A percentile compares a stretch with the other conserved stretches of the same genome.
Conservation (phyloP, 2,797 vertebrate species). For the Chloroceryle amazona region DNA sequence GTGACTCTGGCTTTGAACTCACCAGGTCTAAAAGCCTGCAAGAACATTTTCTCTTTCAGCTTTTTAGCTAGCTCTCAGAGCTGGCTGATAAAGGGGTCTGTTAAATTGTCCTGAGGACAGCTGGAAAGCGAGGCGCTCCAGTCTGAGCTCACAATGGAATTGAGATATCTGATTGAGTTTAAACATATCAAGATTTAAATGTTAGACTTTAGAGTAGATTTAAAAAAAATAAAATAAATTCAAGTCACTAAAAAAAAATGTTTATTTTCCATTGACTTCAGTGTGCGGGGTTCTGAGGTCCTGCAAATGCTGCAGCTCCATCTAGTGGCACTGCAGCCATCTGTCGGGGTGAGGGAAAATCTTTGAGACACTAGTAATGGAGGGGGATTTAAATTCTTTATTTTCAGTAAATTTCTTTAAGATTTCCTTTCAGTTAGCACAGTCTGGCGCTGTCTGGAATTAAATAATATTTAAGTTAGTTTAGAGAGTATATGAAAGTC, state of each 20-base stretch:
- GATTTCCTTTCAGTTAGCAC: background rate
- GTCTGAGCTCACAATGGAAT: constrained; percentile 10
- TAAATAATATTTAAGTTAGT: background rate
- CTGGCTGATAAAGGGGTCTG: constrained; percentile 38
- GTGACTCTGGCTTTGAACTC: constrained; percentile 78
- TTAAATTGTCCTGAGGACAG: constrained; percentile 70
- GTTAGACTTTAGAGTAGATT: background rate
- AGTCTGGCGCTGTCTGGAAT: background rate
- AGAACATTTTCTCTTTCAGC: constrained; percentile 70
- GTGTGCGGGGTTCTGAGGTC: background rate
- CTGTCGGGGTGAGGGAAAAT: background rate
- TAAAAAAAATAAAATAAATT: background rate
- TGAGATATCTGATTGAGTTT: background rate
- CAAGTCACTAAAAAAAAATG: background rate
- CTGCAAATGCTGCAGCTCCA: constrained; percentile 56
- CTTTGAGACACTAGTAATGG: no score
- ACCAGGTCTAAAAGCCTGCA: constrained; percentile 79
- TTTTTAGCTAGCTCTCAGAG: constrained; percentile 6
- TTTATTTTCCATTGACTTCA: background rate
- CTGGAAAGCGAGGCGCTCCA: background rate
- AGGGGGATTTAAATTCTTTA: background rate
- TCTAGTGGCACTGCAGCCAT: constrained; percentile 49
- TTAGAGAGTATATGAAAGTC: background rate
- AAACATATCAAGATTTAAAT: constrained; percentile 46
- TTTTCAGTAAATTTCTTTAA: background rate